Percentiles rank a stretch among this genome's conserved stretches.
Evolutionary conservation across 2,113 vertebrate species (phyloP).

Genomic region (Zingel zingel): DNA sequence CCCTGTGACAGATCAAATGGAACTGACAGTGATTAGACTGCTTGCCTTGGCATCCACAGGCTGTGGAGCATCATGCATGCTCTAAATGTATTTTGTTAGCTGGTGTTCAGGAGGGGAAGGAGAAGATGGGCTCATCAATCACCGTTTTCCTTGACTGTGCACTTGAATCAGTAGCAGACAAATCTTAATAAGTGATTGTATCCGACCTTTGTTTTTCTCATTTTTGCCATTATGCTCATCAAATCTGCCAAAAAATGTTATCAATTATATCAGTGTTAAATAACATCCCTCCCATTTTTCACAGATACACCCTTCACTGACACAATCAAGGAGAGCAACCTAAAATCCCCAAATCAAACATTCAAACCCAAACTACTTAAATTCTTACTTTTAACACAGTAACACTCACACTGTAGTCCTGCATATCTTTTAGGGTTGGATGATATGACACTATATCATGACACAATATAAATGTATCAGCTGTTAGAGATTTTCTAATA

Average conservation of each 20-base stretch:
- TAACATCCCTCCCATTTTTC: background rate
- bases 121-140: constrained; percentile 75
- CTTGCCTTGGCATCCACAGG: constrained; percentile 53
- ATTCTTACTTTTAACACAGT: background rate
- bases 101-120: constrained; percentile 56
- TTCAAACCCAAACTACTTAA: background rate
- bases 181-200: constrained; percentile 20
- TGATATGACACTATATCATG: background rate
- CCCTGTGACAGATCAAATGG: constrained; percentile 70
- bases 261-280: background rate
- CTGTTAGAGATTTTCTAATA: background rate
- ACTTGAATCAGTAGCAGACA: constrained; percentile 44
- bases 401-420: background rate
- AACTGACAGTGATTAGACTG: constrained; percentile 74
- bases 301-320: background rate
- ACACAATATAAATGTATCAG: background rate
- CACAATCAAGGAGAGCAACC: background rate
- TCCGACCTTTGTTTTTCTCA: constrained; percentile 15
- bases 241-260: constrained; percentile 14
- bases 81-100: constrained; percentile 59
- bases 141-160: constrained; percentile 62
- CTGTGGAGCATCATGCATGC: constrained; percentile 55
- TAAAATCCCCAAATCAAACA: background rate
- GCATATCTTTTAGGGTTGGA: background rate
- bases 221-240: constrained; percentile 20